Evolutionary conservation across 2,888 invertebrate genomes (phyloP).

Genomic region (Chrysomela aeneicollis): DNA sequence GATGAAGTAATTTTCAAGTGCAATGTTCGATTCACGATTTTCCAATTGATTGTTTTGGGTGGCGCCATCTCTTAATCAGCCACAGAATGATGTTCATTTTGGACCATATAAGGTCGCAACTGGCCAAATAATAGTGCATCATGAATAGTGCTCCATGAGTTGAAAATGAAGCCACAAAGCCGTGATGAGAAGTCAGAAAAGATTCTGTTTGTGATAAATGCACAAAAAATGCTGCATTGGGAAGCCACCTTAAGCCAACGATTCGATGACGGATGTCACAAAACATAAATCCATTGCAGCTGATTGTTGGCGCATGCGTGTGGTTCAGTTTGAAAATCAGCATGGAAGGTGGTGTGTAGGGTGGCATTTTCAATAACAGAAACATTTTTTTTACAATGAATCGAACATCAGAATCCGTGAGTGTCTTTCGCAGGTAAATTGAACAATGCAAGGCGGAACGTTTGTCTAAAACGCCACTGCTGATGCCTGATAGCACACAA

Average conservation of each 20-base stretch:
- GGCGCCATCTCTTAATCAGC: too few species aligned
- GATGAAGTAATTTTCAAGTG: too few species aligned
- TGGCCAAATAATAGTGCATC: too few species aligned
- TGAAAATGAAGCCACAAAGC: too few species aligned
- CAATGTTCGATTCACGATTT: too few species aligned
- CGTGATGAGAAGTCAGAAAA: too few species aligned
- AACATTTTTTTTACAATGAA: constrained; percentile 40
- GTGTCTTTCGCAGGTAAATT: constrained; percentile 24
- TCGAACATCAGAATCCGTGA: constrained; percentile 31
- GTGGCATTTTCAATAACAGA: constrained; percentile 53
- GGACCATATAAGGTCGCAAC: too few species aligned
- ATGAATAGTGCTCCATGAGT: too few species aligned
- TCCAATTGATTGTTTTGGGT: too few species aligned
- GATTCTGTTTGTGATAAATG: too few species aligned
- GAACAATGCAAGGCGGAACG: constrained; percentile 4
- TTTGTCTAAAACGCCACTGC: constrained; percentile 22
- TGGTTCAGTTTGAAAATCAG: constrained; percentile 56
- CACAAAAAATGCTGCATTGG: too few species aligned
- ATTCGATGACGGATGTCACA: neutral
- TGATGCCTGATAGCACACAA: constrained; percentile 21
- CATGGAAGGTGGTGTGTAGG: constrained; percentile 56
- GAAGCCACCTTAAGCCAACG: neutral
- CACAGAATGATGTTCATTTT: too few species aligned
- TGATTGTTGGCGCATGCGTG: constrained; percentile 53
- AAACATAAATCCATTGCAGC: constrained; percentile 36